Conservation (phyloP, 1,140 invertebrate genomes). For the Microplitis mediator region DNA sequence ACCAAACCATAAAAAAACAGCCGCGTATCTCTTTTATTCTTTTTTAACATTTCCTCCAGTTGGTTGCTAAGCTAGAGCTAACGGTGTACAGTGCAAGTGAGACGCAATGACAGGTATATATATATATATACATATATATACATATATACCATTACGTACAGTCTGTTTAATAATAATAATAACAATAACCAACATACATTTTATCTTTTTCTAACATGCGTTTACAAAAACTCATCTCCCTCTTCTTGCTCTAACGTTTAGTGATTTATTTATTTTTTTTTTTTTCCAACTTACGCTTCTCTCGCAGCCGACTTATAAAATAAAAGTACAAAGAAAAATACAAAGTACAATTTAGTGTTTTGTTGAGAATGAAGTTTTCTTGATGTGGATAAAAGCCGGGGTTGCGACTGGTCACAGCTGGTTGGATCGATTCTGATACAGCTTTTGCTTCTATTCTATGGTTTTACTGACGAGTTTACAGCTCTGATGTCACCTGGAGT, state of each 20-base stretch:
- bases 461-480: conserved; percentile 2
- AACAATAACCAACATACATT: conserved; percentile 22
- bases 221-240: too few species aligned
- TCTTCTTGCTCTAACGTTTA: too few species aligned
- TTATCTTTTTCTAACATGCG: not conserved
- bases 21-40: conserved; percentile 17
- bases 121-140: too few species aligned
- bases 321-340: too few species aligned
- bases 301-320: too few species aligned
- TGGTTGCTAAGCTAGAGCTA: conserved; percentile 50
- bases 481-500: not conserved
- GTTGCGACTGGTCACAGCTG: conserved; percentile 46
- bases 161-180: conserved; percentile 20
- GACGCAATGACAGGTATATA: conserved; percentile 6
- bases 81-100: conserved; percentile 40
- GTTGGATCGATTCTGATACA: conserved; percentile 47
- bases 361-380: not conserved
- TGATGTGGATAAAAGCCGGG: conserved; percentile 9
- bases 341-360: too few species aligned
- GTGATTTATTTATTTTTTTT: too few species aligned
- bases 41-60: conserved; percentile 23
- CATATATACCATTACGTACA: conserved; percentile 15
- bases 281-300: too few species aligned
- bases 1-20: not conserved
- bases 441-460: conserved; percentile 23